Evolutionary conservation across 2,797 vertebrate genomes (phyloP).

Genomic region (Danio kyathit): DNA sequence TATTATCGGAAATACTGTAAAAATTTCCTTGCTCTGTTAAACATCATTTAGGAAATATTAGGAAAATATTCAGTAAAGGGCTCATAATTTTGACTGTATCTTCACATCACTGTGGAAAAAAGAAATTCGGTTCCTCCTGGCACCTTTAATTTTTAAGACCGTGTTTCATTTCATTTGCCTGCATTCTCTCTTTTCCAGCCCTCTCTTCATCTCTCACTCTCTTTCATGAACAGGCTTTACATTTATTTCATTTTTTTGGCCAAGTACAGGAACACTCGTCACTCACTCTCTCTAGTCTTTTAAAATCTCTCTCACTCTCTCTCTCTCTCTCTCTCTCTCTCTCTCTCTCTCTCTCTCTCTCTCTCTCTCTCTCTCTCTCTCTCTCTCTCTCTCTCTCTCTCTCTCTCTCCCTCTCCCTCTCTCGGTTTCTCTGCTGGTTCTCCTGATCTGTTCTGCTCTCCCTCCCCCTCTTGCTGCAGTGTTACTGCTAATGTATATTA

Average conservation of each 20-base stretch:
- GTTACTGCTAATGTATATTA: constrained; percentile 82
- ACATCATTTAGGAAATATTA: no score
- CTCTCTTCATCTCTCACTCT: constrained; percentile 42
- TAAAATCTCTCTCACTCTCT: constrained; percentile 51
- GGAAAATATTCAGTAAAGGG: no score
- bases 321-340: constrained; percentile 29
- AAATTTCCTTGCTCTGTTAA: no score
- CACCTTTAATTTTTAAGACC: no score
- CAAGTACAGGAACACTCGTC: constrained; percentile 72
- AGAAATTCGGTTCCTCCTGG: no score
- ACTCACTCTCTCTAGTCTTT: constrained; percentile 60
- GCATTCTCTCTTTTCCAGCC: constrained; percentile 20
- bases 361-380: constrained; percentile 5
- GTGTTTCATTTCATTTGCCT: background rate
- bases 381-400: no score
- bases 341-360: constrained; percentile 55
- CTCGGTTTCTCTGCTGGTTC: constrained; percentile 2
- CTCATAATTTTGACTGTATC: no score
- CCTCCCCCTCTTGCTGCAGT: constrained; percentile 77
- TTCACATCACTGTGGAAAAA: no score
- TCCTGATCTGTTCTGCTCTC: constrained; percentile 65
- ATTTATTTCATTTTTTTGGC: constrained; percentile 65
- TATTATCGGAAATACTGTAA: no score
- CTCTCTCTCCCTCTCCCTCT: constrained; percentile 48
- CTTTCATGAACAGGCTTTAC: constrained; percentile 69